These are phyloP conservation scores for Pitta sordida DNA, from an alignment of 2,113 vertebrate species.

Conservation along the genomic window DNA sequence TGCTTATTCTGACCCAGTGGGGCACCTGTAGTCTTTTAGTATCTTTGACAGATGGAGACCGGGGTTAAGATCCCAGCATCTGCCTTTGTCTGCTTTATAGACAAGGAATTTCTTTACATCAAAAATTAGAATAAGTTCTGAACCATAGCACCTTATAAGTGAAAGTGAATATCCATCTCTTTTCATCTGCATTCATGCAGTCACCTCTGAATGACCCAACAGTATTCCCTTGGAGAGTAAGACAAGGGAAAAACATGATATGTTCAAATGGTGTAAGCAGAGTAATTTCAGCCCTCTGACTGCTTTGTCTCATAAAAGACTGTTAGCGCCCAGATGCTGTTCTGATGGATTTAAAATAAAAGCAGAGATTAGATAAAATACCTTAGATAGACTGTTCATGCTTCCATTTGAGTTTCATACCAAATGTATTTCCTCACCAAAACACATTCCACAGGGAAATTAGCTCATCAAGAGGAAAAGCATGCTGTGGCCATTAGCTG, in stretches of 20 bases:
- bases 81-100: background rate
- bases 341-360: conserved; percentile 17
- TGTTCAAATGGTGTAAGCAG: background rate
- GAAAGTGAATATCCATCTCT: background rate
- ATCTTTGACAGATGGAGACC: background rate
- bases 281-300: background rate
- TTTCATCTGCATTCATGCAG: background rate
- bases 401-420: conserved; percentile 40
- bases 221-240: background rate
- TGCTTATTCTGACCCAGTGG: background rate
- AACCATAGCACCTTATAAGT: background rate
- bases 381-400: background rate
- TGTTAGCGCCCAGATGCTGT: background rate
- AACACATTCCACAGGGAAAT: conserved; percentile 10
- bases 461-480: background rate
- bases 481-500: background rate
- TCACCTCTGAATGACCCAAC: background rate
- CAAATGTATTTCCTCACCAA: conserved; percentile 13
- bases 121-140: background rate
- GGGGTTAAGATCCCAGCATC: background rate
- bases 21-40: background rate
- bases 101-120: background rate
- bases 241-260: background rate
- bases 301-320: background rate
- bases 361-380: conserved; percentile 18